Percentiles rank a stretch among this genome's conserved stretches.
phyloP scores from a whole-genome alignment of 2,888 invertebrate genomes.

The Eristalis intricaria region DNA sequence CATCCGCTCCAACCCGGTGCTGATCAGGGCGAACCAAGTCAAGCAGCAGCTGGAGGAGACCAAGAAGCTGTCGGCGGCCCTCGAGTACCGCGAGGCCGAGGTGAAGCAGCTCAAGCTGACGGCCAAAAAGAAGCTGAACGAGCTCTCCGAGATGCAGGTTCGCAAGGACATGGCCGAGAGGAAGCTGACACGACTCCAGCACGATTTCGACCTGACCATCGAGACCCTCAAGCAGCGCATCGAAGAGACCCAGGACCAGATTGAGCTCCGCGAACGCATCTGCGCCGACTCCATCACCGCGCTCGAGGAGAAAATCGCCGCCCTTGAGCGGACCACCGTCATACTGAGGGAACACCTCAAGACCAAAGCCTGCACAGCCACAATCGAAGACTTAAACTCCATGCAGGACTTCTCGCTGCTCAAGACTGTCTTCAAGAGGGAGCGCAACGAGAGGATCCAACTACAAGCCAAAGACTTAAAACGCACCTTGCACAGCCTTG shows the following conservation, averaged over 20 bases:
- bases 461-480: constrained; percentile 82
- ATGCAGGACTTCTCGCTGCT: constrained; percentile 83
- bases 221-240: constrained; percentile 91
- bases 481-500: constrained; percentile 82
- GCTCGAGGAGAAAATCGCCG: constrained; percentile 94
- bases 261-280: constrained; percentile 93
- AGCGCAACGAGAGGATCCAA: constrained; percentile 83
- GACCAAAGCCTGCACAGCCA: constrained; percentile 71
- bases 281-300: constrained; percentile 97
- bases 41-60: constrained; percentile 96
- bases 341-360: constrained; percentile 92
- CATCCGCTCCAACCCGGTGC: constrained; percentile 86
- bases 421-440: constrained; percentile 82
- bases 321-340: constrained; percentile 92
- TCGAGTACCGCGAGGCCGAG: constrained; percentile 95
- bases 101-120: constrained; percentile 92
- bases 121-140: constrained; percentile 95
- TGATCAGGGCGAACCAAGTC: constrained; percentile 91
- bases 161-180: constrained; percentile 96
- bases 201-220: constrained; percentile 89
- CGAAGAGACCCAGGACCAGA: constrained; percentile 88
- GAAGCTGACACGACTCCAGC: constrained; percentile 87
- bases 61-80: constrained; percentile 90
- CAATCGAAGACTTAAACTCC: constrained; percentile 73
- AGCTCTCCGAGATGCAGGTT: constrained; percentile 94